Evolutionary conservation across 2,113 vertebrate genomes (phyloP).

Genomic region (Neolamprologus brichardi): DNA sequence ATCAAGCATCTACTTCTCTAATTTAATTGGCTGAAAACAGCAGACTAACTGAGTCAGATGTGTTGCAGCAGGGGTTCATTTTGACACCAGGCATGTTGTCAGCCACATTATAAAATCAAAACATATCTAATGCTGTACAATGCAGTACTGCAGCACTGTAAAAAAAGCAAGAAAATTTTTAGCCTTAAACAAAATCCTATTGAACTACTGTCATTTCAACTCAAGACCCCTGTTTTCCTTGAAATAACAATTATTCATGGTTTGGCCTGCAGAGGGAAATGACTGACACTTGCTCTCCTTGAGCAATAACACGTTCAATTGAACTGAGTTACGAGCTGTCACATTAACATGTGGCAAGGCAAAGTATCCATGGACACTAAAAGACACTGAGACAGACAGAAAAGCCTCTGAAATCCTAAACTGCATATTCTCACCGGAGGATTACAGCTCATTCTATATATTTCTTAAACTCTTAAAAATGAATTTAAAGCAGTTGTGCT

Average conservation of each 20-base stretch:
- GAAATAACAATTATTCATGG: slow-evolving; percentile 53
- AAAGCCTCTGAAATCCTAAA: slow-evolving; percentile 1
- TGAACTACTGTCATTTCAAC: slow-evolving; percentile 42
- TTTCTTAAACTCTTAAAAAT: background rate
- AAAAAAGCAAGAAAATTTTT: slow-evolving; percentile 4
- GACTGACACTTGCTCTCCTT: slow-evolving; percentile 50
- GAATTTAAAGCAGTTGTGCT: background rate
- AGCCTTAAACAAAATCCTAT: slow-evolving; percentile 30
- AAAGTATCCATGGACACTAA: background rate
- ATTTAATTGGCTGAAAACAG: slow-evolving; percentile 24
- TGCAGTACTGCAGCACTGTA: background rate
- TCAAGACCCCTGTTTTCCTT: slow-evolving; percentile 11
- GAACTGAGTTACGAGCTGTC: slow-evolving; percentile 47
- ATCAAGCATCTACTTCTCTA: slow-evolving; percentile 16
- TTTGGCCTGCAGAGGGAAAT: slow-evolving; percentile 30
- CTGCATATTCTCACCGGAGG: background rate
- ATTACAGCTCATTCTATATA: background rate
- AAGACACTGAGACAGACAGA: background rate
- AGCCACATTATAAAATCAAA: background rate
- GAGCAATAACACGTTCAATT: slow-evolving; percentile 45
- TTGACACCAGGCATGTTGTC: background rate
- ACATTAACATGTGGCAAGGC: slow-evolving; percentile 47
- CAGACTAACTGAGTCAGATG: background rate
- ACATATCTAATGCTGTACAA: background rate
- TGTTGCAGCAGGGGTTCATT: background rate